Percentiles rank a stretch among this genome's conserved stretches.
Evolutionary conservation across 2,113 vertebrate species (phyloP).

Genomic region (Phycodurus eques): DNA sequence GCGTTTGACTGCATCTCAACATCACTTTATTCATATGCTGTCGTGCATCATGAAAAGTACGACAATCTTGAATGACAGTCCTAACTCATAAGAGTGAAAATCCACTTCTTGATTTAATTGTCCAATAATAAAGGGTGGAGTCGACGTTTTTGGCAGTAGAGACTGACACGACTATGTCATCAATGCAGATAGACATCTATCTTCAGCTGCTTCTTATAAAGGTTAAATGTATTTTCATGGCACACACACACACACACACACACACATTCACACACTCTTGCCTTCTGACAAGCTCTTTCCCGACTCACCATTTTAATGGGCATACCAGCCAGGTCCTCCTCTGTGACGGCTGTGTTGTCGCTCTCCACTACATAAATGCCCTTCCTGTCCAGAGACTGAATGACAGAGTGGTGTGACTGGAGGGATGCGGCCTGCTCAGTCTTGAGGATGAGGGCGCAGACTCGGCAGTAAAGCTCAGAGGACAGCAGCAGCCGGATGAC

Average conservation of each 20-base stretch:
- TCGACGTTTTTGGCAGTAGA: no score
- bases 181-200: no score
- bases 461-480: constrained; percentile 92
- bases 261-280: neutral
- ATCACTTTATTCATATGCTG: no score
- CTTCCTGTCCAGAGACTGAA: constrained; percentile 90
- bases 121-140: no score
- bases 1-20: no score
- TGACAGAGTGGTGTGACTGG: constrained; percentile 90
- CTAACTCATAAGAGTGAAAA: no score
- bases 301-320: constrained; percentile 96
- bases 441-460: constrained; percentile 91
- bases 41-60: no score
- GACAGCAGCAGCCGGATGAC: constrained; percentile 89
- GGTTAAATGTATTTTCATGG: neutral
- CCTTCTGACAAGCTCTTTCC: neutral
- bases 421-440: constrained; percentile 89
- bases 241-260: neutral
- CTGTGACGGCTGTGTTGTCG: constrained; percentile 87
- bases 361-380: constrained; percentile 97
- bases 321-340: constrained; percentile 80
- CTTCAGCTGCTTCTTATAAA: no score
- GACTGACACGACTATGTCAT: no score
- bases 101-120: no score
- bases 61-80: no score